A percentile compares a stretch with the other conserved stretches of the same genome.
Conservation (phyloP, 1,140 invertebrate genomes). For the Cheumatopsyche charites region DNA sequence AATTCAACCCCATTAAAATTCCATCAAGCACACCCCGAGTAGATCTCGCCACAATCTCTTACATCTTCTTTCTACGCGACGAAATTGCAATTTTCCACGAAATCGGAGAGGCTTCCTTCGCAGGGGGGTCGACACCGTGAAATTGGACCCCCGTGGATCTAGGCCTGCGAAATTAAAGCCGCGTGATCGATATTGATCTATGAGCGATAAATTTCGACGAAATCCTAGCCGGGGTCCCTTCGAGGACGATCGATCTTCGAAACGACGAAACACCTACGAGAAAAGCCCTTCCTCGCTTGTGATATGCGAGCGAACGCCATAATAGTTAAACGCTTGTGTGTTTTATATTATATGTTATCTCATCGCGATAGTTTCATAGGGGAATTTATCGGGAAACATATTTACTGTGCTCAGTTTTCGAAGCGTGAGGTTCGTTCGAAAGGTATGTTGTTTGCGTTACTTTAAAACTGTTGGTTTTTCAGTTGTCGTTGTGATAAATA, state of each 20-base stretch:
- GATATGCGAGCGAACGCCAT: too few species aligned
- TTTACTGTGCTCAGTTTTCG: neutral
- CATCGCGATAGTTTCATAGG: slow-evolving; percentile 23
- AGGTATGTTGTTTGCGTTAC: too few species aligned
- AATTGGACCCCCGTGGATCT: neutral
- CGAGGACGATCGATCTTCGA: slow-evolving; percentile 36
- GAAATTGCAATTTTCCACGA: slow-evolving; percentile 33
- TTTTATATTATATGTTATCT: neutral
- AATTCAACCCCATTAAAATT: too few species aligned
- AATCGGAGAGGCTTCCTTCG: slow-evolving; percentile 14
- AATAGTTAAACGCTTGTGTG: too few species aligned
- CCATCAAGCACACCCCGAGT: neutral
- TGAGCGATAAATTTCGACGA: neutral
- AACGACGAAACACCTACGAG: neutral
- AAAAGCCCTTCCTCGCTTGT: too few species aligned
- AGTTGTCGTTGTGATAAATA: too few species aligned
- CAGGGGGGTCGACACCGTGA: neutral
- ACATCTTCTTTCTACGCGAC: slow-evolving; percentile 18
- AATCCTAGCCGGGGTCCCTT: neutral
- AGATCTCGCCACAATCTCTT: neutral
- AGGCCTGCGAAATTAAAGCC: neutral
- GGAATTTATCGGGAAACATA: slow-evolving; percentile 25
- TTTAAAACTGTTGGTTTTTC: too few species aligned
- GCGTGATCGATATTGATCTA: neutral
- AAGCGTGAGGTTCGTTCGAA: too few species aligned